Evolutionary conservation across 2,113 vertebrate genomes (phyloP).

Genomic region (Hydrochoerus hydrochaeris): DNA sequence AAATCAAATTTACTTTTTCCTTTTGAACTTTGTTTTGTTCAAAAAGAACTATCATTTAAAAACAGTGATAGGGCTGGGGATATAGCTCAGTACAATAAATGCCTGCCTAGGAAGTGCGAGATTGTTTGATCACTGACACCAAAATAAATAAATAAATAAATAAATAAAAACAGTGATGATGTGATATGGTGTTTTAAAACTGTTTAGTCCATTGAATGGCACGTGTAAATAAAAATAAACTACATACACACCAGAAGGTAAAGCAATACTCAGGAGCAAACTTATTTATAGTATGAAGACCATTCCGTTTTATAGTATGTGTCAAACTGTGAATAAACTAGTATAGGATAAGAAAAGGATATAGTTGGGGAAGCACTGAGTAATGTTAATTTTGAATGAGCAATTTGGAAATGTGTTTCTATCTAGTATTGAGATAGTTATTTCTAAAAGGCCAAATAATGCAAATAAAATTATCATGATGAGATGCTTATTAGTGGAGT

Average conservation of each 20-base stretch:
- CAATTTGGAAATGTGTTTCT: constrained; percentile 23
- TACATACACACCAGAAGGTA: constrained; percentile 50
- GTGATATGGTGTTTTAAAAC: not conserved
- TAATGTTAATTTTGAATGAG: not conserved
- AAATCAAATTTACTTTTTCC: not conserved
- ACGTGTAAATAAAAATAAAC: constrained; percentile 26
- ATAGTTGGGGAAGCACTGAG: not conserved
- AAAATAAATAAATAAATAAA: too few relatives aligned
- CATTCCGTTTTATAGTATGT: not conserved
- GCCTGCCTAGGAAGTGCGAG: too few relatives aligned
- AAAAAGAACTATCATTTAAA: not conserved
- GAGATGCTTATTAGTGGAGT: not conserved
- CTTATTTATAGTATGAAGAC: not conserved
- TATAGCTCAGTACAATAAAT: too few relatives aligned
- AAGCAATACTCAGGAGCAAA: not conserved
- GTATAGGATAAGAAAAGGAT: not conserved
- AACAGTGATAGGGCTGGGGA: too few relatives aligned
- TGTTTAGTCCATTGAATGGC: not conserved
- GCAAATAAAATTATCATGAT: constrained; percentile 44
- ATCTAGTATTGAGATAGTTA: not conserved
- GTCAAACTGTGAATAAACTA: not conserved
- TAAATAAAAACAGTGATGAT: not conserved
- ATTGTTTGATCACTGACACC: too few relatives aligned
- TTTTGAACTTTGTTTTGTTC: not conserved
- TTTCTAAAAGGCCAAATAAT: not conserved